These are phyloP conservation scores for Hoplodrina blanda DNA, from an alignment of 2,888 invertebrate genomes.

Conservation along the genomic window DNA sequence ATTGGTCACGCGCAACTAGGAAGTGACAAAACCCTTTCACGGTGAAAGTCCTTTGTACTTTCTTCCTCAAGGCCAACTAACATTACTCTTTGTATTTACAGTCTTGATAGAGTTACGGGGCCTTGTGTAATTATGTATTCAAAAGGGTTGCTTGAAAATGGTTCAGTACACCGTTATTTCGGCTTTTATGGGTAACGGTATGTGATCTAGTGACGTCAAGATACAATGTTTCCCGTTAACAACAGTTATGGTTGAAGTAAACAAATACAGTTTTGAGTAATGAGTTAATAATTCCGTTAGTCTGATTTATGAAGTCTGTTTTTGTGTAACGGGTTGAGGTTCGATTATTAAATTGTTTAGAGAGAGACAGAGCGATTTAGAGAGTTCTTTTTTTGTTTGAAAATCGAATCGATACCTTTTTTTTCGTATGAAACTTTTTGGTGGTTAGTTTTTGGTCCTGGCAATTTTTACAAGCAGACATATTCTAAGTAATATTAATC, in stretches of 20 bases:
- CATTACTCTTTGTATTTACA: conserved; percentile 84
- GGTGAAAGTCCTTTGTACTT: conserved; percentile 88
- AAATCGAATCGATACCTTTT: too few relatives aligned
- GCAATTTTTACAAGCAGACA: background rate
- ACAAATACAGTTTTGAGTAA: conserved; percentile 80
- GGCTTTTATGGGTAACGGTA: conserved; percentile 82
- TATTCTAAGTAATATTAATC: background rate
- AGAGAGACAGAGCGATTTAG: conserved; percentile 5
- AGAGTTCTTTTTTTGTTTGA: background rate
- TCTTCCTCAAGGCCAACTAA: conserved; percentile 81
- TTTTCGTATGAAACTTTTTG: too few relatives aligned
- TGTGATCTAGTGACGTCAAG: conserved; percentile 69
- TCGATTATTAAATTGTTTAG: conserved; percentile 35
- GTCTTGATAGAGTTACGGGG: conserved; percentile 81
- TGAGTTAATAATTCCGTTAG: conserved; percentile 71
- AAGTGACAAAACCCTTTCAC: conserved; percentile 80
- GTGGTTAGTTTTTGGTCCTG: background rate
- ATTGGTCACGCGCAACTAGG: conserved; percentile 82
- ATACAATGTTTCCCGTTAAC: conserved; percentile 55
- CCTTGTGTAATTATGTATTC: conserved; percentile 86
- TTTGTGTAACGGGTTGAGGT: conserved; percentile 25
- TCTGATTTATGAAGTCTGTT: conserved; percentile 57
- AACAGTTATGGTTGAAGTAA: conserved; percentile 64
- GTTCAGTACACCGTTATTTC: conserved; percentile 76
- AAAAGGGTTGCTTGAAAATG: conserved; percentile 87